phyloP scores from a whole-genome alignment of 2,113 vertebrate species.

The Phycodurus eques region DNA sequence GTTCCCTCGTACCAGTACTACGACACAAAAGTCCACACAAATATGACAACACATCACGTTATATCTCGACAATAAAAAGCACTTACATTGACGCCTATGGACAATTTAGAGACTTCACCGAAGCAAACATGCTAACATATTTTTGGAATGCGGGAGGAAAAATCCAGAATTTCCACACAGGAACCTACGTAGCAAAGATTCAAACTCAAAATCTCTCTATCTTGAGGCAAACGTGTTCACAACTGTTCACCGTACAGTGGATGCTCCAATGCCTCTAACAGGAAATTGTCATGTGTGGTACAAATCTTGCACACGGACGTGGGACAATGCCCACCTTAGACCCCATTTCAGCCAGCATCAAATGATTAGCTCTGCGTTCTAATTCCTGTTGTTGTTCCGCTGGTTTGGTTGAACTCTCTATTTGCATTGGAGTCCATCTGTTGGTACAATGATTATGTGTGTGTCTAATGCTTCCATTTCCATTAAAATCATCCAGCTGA shows the following conservation, averaged over 20 bases:
- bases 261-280: background rate
- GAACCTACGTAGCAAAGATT: background rate
- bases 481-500: conserved; percentile 58
- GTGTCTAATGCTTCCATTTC: conserved; percentile 48
- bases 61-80: background rate
- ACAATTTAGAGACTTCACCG: background rate
- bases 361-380: background rate
- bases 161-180: background rate
- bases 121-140: background rate
- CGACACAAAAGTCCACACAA: conserved; percentile 5
- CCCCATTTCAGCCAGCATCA: background rate
- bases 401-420: background rate
- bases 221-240: background rate
- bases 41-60: background rate
- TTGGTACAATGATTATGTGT: background rate
- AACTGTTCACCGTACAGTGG: background rate
- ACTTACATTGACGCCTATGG: background rate
- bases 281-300: background rate
- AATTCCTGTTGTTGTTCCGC: background rate
- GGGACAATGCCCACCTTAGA: background rate
- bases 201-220: background rate
- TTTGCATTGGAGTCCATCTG: background rate
- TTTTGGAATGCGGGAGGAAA: background rate
- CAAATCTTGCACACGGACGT: background rate
- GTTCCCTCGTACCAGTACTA: conserved; percentile 90